A percentile compares a stretch with the other conserved stretches of the same genome.
These are phyloP conservation scores for Stegastes partitus DNA, from an alignment of 2,113 vertebrate species.

Conservation along the genomic window DNA sequence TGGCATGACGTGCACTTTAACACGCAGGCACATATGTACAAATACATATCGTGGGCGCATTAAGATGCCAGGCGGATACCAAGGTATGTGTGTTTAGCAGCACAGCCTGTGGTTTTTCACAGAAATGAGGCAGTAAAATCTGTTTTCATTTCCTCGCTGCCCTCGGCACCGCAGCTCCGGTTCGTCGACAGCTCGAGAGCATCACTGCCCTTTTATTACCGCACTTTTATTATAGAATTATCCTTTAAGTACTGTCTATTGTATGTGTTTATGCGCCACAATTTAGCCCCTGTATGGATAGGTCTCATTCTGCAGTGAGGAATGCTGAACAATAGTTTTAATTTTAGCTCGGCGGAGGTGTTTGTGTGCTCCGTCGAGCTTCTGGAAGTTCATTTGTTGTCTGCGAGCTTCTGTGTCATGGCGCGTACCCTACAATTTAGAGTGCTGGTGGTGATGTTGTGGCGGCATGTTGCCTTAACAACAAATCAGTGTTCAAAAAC, in stretches of 20 bases:
- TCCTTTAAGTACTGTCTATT: not conserved
- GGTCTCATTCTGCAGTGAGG: not conserved
- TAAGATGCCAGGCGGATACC: not conserved
- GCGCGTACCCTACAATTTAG: slow-evolving; percentile 39
- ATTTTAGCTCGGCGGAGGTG: slow-evolving; percentile 40
- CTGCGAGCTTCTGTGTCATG: slow-evolving; percentile 28
- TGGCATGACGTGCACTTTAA: slow-evolving; percentile 2
- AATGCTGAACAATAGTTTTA: slow-evolving; percentile 37
- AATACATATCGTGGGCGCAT: not conserved
- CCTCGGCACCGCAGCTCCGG: not conserved
- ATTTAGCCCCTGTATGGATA: not conserved
- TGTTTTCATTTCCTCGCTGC: slow-evolving; percentile 39
- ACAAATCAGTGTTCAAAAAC: slow-evolving; percentile 49
- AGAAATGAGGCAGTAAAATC: slow-evolving; percentile 16
- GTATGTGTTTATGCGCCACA: slow-evolving; percentile 12
- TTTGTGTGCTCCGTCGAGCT: not conserved
- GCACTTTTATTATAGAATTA: not conserved
- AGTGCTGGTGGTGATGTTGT: slow-evolving; percentile 18
- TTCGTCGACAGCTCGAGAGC: not conserved
- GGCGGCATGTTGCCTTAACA: slow-evolving; percentile 50
- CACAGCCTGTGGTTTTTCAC: slow-evolving; percentile 44
- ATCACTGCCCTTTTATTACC: slow-evolving; percentile 23
- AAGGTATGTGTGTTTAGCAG: not conserved
- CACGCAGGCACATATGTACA: not conserved
- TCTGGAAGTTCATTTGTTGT: slow-evolving; percentile 15